Evolutionary conservation across 2,113 vertebrate genomes (phyloP).

Genomic region (Etheostoma spectabile): DNA sequence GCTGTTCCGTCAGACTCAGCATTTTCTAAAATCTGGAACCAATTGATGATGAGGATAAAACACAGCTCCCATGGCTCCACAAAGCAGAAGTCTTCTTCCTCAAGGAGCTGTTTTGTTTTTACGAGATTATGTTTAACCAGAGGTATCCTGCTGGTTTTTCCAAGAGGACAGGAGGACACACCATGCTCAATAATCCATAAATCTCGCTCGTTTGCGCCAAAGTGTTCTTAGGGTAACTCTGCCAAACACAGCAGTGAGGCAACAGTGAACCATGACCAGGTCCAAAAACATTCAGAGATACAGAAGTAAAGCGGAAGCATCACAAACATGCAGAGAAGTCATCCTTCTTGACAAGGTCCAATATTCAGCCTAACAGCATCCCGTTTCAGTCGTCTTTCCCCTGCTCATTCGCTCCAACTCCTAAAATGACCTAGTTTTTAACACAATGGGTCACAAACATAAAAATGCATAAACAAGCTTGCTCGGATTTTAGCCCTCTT

Average conservation of each 20-base stretch:
- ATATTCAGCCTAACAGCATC: slow-evolving; percentile 46
- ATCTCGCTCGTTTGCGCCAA: slow-evolving; percentile 39
- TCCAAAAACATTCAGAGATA: slow-evolving; percentile 39
- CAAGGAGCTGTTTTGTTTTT: slow-evolving; percentile 69
- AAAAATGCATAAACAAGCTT: slow-evolving; percentile 64
- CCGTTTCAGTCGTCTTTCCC: slow-evolving; percentile 32
- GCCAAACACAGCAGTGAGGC: slow-evolving; percentile 36
- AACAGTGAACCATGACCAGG: slow-evolving; percentile 36
- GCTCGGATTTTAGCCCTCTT: slow-evolving; percentile 47
- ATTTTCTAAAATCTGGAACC: slow-evolving; percentile 73
- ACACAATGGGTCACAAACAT: slow-evolving; percentile 60
- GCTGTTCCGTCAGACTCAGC: slow-evolving; percentile 58
- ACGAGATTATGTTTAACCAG: slow-evolving; percentile 57
- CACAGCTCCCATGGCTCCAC: slow-evolving; percentile 65
- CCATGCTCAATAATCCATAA: slow-evolving; percentile 52
- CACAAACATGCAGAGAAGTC: slow-evolving; percentile 17
- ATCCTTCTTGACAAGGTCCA: slow-evolving; percentile 48
- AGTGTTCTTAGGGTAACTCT: slow-evolving; percentile 41
- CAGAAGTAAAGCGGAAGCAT: slow-evolving; percentile 25
- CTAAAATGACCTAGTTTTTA: slow-evolving; percentile 62
- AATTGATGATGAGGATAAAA: slow-evolving; percentile 75
- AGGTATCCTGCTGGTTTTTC: slow-evolving; percentile 58
- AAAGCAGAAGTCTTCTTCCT: slow-evolving; percentile 65
- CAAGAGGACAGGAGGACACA: slow-evolving; percentile 48
- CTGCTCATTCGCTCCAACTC: slow-evolving; percentile 35